Conservation (phyloP, 1,140 invertebrate species). For the Antheraea pernyi region DNA sequence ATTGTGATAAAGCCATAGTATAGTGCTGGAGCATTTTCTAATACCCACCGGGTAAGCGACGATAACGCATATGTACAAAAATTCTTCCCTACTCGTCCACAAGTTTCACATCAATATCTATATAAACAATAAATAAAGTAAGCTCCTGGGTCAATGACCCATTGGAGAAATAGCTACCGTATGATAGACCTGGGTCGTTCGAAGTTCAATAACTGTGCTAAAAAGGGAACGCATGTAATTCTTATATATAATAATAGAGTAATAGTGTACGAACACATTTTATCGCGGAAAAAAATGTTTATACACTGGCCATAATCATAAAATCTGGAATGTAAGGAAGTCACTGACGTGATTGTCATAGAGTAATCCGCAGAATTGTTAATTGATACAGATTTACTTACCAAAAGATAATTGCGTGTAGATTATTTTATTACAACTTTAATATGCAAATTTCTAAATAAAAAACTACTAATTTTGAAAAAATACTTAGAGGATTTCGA, state of each 20-base stretch:
- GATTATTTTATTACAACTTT: too few relatives aligned
- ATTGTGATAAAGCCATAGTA: too few relatives aligned
- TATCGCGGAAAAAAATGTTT: conserved; percentile 1
- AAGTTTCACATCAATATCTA: too few relatives aligned
- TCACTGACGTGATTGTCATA: neutral
- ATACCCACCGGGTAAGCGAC: too few relatives aligned
- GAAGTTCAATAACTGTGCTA: neutral
- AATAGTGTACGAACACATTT: neutral
- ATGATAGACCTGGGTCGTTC: neutral
- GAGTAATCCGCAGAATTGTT: neutral
- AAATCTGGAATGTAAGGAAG: conserved; percentile 1
- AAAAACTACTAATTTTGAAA: too few relatives aligned
- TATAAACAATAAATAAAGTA: neutral
- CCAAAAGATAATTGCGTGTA: too few relatives aligned
- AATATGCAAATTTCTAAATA: too few relatives aligned
- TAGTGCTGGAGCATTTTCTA: too few relatives aligned
- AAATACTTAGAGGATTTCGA: too few relatives aligned
- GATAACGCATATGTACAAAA: too few relatives aligned
- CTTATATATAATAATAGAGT: neutral
- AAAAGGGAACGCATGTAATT: conserved; percentile 2
- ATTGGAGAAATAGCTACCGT: neutral
- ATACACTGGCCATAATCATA: conserved; percentile 4
- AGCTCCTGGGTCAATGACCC: neutral
- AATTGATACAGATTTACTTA: neutral
- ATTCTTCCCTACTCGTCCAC: too few relatives aligned